These are phyloP conservation scores for Pseudorhiza aurosa DNA, from an alignment of 30 jellyfish, hydroid and myxozoan species.

Conservation along the genomic window DNA sequence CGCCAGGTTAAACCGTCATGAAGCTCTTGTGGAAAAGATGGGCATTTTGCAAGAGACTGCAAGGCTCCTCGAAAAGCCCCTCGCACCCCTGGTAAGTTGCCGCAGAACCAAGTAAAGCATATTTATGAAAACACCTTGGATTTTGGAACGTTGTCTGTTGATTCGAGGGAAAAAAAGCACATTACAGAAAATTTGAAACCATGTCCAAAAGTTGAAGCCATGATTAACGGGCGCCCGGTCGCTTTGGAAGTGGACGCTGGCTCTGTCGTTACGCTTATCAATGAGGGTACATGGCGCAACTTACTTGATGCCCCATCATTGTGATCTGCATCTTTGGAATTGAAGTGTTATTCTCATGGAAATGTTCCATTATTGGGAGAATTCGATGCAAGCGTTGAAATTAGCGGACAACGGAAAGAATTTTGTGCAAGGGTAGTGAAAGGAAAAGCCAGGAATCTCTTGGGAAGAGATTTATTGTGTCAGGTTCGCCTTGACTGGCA, in stretches of 20 bases:
- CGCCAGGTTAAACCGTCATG: too few relatives aligned
- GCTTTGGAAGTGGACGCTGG: slow-evolving; percentile 67
- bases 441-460: slow-evolving; percentile 65
- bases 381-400: slow-evolving; percentile 46
- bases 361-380: slow-evolving; percentile 59
- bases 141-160: slow-evolving; percentile 49
- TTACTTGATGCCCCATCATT: slow-evolving; percentile 60
- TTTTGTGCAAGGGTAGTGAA: slow-evolving; percentile 59
- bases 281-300: slow-evolving; percentile 69
- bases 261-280: slow-evolving; percentile 61
- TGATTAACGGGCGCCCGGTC: slow-evolving; percentile 40
- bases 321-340: slow-evolving; percentile 57
- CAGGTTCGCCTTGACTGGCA: slow-evolving; percentile 68
- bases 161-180: slow-evolving; percentile 51
- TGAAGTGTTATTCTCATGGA: slow-evolving; percentile 56
- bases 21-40: slow-evolving; percentile 67
- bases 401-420: slow-evolving; percentile 40
- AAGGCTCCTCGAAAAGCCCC: slow-evolving; percentile 65
- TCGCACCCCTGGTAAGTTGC: slow-evolving; percentile 49
- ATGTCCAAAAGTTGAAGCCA: slow-evolving; percentile 39
- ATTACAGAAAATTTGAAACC: slow-evolving; percentile 46
- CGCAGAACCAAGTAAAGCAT: slow-evolving; percentile 66
- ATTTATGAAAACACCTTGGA: slow-evolving; percentile 59
- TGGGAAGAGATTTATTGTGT: slow-evolving; percentile 69
- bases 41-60: slow-evolving; percentile 63